Evolutionary conservation across 2,797 vertebrate species (phyloP).

Genomic region (Alosa sapidissima): DNA sequence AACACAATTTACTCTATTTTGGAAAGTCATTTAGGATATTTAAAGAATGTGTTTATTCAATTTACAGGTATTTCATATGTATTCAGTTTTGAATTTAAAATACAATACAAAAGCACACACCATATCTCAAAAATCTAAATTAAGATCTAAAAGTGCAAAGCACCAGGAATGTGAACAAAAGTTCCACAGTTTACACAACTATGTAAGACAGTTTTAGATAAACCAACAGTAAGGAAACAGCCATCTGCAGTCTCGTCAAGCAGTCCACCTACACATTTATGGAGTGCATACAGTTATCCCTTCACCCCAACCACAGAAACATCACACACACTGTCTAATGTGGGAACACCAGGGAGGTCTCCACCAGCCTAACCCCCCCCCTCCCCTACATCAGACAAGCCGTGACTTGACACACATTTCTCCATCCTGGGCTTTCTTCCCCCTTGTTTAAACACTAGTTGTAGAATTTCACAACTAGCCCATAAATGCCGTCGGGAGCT

Average conservation of each 20-base stretch:
- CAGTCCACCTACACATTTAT: neutral
- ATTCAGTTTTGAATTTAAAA: neutral
- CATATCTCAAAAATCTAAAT: neutral
- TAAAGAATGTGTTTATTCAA: neutral
- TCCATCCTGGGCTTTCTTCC: slow-evolving; percentile 46
- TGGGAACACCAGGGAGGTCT: slow-evolving; percentile 51
- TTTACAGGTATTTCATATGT: too few species aligned
- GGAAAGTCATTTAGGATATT: neutral
- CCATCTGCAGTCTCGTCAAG: neutral
- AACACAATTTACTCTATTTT: neutral
- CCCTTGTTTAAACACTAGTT: slow-evolving; percentile 69
- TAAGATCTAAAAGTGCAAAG: neutral
- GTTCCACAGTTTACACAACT: neutral
- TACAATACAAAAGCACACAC: neutral
- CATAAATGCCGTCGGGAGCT: slow-evolving; percentile 62
- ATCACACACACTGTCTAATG: slow-evolving; percentile 53
- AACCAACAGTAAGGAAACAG: neutral
- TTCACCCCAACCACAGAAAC: neutral
- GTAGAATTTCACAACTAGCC: slow-evolving; percentile 80
- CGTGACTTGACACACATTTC: slow-evolving; percentile 55
- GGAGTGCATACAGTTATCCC: neutral
- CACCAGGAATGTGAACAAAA: neutral
- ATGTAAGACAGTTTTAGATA: neutral
- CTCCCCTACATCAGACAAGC: slow-evolving; percentile 40
- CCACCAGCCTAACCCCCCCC: slow-evolving; percentile 37